Conservation (phyloP, 2,888 invertebrate genomes). For the Monoplex corrugatus region DNA sequence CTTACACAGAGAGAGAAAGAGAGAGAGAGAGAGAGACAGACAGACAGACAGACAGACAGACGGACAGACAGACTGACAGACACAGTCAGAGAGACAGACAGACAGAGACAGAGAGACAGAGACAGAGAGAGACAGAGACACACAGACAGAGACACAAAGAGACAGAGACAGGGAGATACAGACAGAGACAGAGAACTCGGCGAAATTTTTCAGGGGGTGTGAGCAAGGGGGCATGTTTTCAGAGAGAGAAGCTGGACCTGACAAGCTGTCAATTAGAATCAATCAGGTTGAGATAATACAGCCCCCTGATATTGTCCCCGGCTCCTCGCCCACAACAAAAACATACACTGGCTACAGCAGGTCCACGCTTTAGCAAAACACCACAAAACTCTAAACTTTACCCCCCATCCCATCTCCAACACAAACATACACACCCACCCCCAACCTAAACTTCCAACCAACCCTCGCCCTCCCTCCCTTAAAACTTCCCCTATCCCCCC, state of each 20-base stretch:
- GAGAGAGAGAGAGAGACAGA: background rate
- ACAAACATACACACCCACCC: too few species aligned
- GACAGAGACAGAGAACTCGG: too few species aligned
- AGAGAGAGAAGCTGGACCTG: slow-evolving; percentile 32
- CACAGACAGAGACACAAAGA: background rate
- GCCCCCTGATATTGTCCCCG: slow-evolving; percentile 53
- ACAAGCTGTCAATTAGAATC: slow-evolving; percentile 57
- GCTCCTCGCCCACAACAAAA: slow-evolving; percentile 52
- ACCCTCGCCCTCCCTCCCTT: background rate
- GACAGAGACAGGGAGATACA: too few species aligned
- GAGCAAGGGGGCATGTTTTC: background rate
- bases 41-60: background rate
- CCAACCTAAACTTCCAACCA: background rate
- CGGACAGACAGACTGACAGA: background rate
- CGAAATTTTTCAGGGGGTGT: too few species aligned
- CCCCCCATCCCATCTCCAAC: background rate
- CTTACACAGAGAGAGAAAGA: background rate
- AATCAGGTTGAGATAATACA: slow-evolving; percentile 56
- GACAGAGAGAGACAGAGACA: background rate
- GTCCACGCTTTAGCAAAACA: slow-evolving; percentile 50
- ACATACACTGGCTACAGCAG: slow-evolving; percentile 1
- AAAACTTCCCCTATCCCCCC: background rate
- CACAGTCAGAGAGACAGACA: background rate
- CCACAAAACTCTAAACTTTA: slow-evolving; percentile 25
- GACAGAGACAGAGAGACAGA: background rate